These are phyloP conservation scores for Amphilophus citrinellus DNA, from an alignment of 2,113 vertebrate genomes.

Conservation along the genomic window DNA sequence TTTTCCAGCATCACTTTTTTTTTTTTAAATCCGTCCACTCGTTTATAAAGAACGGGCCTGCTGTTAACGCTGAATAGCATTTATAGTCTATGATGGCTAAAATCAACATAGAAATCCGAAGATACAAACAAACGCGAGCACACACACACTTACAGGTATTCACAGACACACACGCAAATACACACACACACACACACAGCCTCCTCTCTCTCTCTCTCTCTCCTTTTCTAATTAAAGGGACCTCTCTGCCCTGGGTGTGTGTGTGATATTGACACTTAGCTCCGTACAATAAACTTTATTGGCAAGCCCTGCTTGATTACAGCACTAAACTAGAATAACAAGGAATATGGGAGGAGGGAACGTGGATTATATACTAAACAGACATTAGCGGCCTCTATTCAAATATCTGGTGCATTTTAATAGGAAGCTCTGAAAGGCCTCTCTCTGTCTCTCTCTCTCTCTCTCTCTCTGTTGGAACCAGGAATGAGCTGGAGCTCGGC, in stretches of 20 bases:
- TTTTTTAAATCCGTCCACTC: slow-evolving; percentile 36
- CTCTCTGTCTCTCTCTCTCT: slow-evolving; percentile 8
- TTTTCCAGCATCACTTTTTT: background rate
- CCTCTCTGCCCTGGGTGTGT: slow-evolving; percentile 91
- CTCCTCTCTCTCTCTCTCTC: slow-evolving; percentile 79
- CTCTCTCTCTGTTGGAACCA: slow-evolving; percentile 19
- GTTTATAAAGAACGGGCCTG: slow-evolving; percentile 38
- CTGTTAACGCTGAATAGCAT: slow-evolving; percentile 33
- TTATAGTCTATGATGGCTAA: slow-evolving; percentile 42
- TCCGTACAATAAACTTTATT: slow-evolving; percentile 99
- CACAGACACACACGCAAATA: background rate
- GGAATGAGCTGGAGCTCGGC: slow-evolving; percentile 21
- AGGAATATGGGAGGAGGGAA: slow-evolving; percentile 89
- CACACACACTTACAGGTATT: slow-evolving; percentile 37
- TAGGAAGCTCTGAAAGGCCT: slow-evolving; percentile 49
- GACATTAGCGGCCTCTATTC: slow-evolving; percentile 70
- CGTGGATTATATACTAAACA: slow-evolving; percentile 80
- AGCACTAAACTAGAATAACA: slow-evolving; percentile 97
- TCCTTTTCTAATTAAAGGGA: slow-evolving; percentile 99
- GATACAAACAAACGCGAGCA: slow-evolving; percentile 33
- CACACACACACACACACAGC: slow-evolving; percentile 31
- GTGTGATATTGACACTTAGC: slow-evolving; percentile 99
- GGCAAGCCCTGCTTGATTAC: slow-evolving; percentile 98
- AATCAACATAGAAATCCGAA: slow-evolving; percentile 50
- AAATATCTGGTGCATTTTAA: slow-evolving; percentile 69